Evolutionary conservation across 2,113 vertebrate genomes (phyloP), one percentile per base, ranked within the genome.

Genomic region (Sardina pilchardus): DNA sequence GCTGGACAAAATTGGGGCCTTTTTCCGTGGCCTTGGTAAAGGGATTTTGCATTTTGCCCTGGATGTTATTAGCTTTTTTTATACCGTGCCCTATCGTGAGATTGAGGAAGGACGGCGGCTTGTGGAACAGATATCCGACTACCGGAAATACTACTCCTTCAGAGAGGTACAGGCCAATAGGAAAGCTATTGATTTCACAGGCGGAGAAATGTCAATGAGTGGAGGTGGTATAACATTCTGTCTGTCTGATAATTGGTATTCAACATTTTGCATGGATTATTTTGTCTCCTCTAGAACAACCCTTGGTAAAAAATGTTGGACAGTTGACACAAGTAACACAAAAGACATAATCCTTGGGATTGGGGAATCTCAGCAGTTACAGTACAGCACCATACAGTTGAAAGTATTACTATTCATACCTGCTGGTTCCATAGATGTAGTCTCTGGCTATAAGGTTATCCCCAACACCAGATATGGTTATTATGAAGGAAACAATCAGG

Each of bases 341-440:
- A 50, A 86, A 30, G 90, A 93, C 36, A 89, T 93, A 1, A 87
- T 92, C 85, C 85, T 91, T 83, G 92, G 91, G 14, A 85, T 88
- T 53, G 91, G 92, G 80, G 89, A 92, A 85, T 89, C 89, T 36
- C 87, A 88, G 47, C 0, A 0, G 1, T 83, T 93, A 86, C 34
- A 87, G 82, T 75, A 91, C 34, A 85, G 0, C 0, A 86, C 45
- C 26, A 44, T 89, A 1, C 0, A 88, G 16, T 85, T 17, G 3
- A 90, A 89, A 82, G 0, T 91, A 0, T 0, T 93, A 0, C 4
- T 88, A 0, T 87, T 92, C 0, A 91, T 92, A n/a, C 90, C 89
- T 63, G 89, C 56, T 12, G 81, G 88, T 34, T 87, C 89, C 47
- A 81, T 82, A 44, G 59, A 0, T 0, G 91, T 92, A 39, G 87